These are phyloP conservation scores for Nemoura dubitans DNA, from an alignment of 2,888 invertebrate genomes.

Conservation along the genomic window DNA sequence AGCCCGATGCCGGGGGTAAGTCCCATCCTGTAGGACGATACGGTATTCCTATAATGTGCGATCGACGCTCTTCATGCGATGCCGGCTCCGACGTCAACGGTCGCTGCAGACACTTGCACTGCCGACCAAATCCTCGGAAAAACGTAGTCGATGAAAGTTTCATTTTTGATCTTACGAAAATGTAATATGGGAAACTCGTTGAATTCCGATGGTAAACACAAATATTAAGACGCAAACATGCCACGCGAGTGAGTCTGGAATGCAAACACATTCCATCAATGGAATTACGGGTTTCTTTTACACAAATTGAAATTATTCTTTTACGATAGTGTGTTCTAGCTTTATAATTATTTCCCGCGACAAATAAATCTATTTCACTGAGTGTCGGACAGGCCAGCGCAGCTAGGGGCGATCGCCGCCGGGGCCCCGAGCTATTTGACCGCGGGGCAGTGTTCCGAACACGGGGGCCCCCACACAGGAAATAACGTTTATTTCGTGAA, in stretches of 20 bases:
- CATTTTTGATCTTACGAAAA: background rate
- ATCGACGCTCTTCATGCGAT: background rate
- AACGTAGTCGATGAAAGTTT: background rate
- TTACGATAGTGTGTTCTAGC: no score
- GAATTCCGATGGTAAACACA: background rate
- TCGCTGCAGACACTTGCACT: background rate
- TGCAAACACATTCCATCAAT: background rate
- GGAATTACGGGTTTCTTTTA: no score
- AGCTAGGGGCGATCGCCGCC: no score
- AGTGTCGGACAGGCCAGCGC: no score
- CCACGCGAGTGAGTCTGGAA: background rate
- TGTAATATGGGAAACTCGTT: background rate
- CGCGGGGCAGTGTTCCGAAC: no score
- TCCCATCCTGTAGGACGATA: background rate
- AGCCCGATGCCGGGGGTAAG: slow-evolving; percentile 39
- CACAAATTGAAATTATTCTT: no score
- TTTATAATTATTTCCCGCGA: no score
- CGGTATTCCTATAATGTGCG: slow-evolving; percentile 17
- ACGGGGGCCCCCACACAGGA: no score
- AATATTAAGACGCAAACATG: background rate
- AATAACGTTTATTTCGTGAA: no score
- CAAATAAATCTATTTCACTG: no score
- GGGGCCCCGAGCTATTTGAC: no score
- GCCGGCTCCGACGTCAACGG: background rate
- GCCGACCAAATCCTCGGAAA: background rate